phyloP scores from a whole-genome alignment of 2,888 invertebrate genomes.

The Torymus texanus region DNA sequence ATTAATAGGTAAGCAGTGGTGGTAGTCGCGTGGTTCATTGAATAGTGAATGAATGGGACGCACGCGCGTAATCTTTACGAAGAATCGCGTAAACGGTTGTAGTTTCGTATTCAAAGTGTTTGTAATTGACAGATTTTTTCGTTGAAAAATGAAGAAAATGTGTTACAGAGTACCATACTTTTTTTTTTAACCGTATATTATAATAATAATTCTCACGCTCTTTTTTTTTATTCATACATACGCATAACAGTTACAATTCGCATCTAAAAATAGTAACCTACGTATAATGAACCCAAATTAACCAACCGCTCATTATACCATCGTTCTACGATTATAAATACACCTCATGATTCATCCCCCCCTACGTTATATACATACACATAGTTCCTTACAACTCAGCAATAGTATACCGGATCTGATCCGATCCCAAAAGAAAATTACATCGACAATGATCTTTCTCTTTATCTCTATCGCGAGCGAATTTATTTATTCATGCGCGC shows the following conservation, averaged over 20 bases:
- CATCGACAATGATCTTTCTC: background rate
- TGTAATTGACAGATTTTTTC: no score
- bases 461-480: no score
- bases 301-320: background rate
- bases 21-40: no score
- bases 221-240: background rate
- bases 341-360: constrained; percentile 1
- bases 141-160: no score
- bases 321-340: background rate
- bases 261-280: background rate
- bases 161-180: no score
- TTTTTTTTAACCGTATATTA: no score
- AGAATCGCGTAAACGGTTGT: no score
- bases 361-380: background rate
- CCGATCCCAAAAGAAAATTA: background rate
- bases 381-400: no score
- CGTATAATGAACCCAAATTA: background rate
- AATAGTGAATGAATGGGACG: no score
- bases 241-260: background rate
- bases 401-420: background rate
- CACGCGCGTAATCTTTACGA: no score
- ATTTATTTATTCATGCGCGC: background rate
- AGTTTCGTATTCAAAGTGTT: no score
- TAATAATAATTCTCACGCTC: constrained; percentile 2
- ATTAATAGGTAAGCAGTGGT: no score